Conservation (phyloP, 2,113 vertebrate genomes). For the Galemys pyrenaicus region DNA sequence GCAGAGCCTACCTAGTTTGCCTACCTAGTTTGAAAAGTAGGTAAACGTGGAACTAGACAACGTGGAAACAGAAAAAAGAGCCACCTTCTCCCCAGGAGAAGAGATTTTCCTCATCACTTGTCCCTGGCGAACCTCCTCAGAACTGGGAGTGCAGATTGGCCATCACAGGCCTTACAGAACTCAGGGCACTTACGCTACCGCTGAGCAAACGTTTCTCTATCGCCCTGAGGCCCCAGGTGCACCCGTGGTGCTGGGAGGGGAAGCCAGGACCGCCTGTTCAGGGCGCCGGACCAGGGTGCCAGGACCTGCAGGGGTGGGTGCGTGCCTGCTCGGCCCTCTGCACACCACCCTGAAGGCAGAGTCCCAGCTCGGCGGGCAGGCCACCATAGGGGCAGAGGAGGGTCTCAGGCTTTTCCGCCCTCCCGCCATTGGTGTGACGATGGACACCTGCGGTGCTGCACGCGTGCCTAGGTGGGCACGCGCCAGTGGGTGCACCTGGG, state of each 20-base stretch:
- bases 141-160: background rate
- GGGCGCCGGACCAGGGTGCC: fast-evolving
- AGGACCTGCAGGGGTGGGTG: background rate
- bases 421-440: too few relatives aligned
- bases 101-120: background rate
- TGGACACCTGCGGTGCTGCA: too few relatives aligned
- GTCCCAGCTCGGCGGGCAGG: too few relatives aligned
- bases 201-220: background rate
- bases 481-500: too few relatives aligned
- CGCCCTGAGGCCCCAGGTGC: background rate
- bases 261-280: fast-evolving
- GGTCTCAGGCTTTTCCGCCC: too few relatives aligned
- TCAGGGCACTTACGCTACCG: background rate
- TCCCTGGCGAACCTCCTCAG: background rate
- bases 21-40: background rate
- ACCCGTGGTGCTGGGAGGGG: background rate
- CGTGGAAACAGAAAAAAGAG: background rate
- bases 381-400: too few relatives aligned
- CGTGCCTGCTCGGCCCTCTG: background rate
- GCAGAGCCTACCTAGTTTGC: background rate
- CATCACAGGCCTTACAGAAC: background rate
- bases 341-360: background rate
- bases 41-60: background rate
- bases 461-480: too few relatives aligned
- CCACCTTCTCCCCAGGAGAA: background rate